A percentile compares a stretch with the other conserved stretches of the same genome.
Conservation (phyloP, 2,797 vertebrate species). For the Oryzias sinensis region DNA sequence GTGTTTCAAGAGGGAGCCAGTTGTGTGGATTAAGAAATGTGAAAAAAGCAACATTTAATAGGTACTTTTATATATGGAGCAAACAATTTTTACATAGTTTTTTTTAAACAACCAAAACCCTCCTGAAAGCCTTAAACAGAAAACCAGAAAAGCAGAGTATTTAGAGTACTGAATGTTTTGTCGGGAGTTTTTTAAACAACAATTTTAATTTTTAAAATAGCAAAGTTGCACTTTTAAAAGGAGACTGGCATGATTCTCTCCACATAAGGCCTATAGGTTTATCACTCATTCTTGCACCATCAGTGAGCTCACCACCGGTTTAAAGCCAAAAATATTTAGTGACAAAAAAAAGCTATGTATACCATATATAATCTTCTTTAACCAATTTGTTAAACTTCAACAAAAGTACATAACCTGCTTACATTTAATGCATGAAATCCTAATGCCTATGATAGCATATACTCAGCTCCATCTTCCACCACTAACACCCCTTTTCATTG, state of each 20-base stretch:
- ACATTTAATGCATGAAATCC: conserved; percentile 78
- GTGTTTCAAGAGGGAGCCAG: conserved; percentile 20
- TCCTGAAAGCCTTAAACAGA: conserved; percentile 49
- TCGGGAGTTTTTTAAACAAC: conserved; percentile 30
- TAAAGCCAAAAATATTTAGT: conserved; percentile 41
- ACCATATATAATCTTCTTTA: conserved; percentile 70
- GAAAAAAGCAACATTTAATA: conserved; percentile 45
- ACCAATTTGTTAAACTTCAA: conserved; percentile 69
- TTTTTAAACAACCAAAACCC: conserved; percentile 34
- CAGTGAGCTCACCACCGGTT: conserved; percentile 39
- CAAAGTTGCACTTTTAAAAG: conserved; percentile 66
- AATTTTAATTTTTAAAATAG: conserved; percentile 50
- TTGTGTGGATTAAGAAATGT: conserved; percentile 53
- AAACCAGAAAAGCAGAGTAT: conserved; percentile 27
- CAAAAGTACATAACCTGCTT: conserved; percentile 69
- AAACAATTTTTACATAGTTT: conserved; percentile 45
- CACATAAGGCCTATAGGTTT: conserved; percentile 28
- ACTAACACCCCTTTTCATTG: conserved; percentile 57
- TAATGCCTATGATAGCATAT: conserved; percentile 56
- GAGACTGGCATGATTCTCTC: conserved; percentile 1
- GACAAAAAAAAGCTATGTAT: conserved; percentile 64
- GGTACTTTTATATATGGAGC: conserved; percentile 54
- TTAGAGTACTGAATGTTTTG: conserved; percentile 19
- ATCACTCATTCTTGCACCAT: conserved; percentile 25
- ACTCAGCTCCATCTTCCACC: conserved; percentile 61